These are phyloP conservation scores for Spilogale gracilis DNA, from an alignment of 2,113 vertebrate species.

Conservation along the genomic window DNA sequence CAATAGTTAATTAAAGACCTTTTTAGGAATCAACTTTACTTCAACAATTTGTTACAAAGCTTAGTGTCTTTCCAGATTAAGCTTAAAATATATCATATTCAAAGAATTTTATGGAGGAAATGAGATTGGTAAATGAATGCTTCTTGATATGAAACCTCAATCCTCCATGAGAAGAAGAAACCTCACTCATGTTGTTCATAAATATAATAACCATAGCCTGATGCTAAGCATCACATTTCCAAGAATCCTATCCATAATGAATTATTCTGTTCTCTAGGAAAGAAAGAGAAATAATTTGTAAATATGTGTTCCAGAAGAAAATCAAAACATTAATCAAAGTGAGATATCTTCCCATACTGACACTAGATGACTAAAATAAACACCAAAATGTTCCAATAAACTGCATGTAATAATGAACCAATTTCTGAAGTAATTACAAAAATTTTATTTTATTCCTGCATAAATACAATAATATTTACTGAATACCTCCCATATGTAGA, in stretches of 20 bases:
- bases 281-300: constrained; percentile 72
- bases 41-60: constrained; percentile 69
- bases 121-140: constrained; percentile 57
- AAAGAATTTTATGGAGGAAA: constrained; percentile 16
- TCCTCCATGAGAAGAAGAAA: constrained; percentile 73
- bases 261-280: constrained; percentile 81
- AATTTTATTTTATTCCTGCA: not conserved
- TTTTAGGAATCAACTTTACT: constrained; percentile 65
- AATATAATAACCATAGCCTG: constrained; percentile 76
- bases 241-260: constrained; percentile 87
- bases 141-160: constrained; percentile 80
- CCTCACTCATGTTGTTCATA: constrained; percentile 78
- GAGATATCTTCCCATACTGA: not conserved
- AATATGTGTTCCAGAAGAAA: constrained; percentile 63
- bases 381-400: not conserved
- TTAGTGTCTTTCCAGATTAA: constrained; percentile 51
- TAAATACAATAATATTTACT: not conserved
- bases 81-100: not conserved
- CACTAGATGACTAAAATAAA: not conserved
- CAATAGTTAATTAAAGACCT: not conserved
- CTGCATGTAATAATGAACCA: not conserved
- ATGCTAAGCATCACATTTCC: constrained; percentile 88
- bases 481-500: not conserved
- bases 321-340: constrained; percentile 70
- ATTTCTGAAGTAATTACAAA: constrained; percentile 34